Base-by-base conservation (phyloP, 2,113 vertebrate species). In the Phaethon lepturus region DNA sequence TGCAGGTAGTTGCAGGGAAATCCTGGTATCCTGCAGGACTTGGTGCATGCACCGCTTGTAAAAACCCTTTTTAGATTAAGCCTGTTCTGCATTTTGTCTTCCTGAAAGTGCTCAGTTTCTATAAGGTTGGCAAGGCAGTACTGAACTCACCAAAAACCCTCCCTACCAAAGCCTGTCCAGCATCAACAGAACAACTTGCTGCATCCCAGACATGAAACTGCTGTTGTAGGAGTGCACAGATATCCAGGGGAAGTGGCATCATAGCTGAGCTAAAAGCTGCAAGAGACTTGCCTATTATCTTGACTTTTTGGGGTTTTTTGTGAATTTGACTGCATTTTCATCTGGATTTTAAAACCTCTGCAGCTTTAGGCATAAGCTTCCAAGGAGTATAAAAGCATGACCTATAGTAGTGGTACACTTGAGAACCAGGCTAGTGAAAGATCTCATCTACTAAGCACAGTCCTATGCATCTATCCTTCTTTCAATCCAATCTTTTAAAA, bases 281-380 rank as follows among this genome's bases (percentile, higher is more conserved):
- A 50, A 47, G 33, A 62, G 17, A 11, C 6, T 52, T 74, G 9
- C 10, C 38, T 76, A 4, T 29, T 71, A 28, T 67, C 28, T 7
- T 95, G 56, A 62, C 13, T 62, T 86, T 45, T 24, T 42, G 33
- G 5, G 0, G 1, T 25, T 44, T 10, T 60, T 3, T 3, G 3
- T 29, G 73, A 47, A 23, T 42, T 86, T 38, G 40, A 13, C 52
- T 42, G 86, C 82, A 20, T 87, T 93, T 95, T 94, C 40, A 29
- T 13, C 29, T 68, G 76, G 3, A 52, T 89, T 96, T 72, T 75
- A 69, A 90, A 77, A 23, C 29, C 15, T 93, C 79, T 91, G 62
- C 49, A 79, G 66, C 66, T 88, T 85, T 44, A 76, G 31, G 28
- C 29, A 24, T 52, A 76, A 90, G 8, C 49, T 79, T 53, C 11